These are phyloP conservation scores for Chironomus striatipennis DNA, from an alignment of 1,140 invertebrate genomes.

Conservation along the genomic window DNA sequence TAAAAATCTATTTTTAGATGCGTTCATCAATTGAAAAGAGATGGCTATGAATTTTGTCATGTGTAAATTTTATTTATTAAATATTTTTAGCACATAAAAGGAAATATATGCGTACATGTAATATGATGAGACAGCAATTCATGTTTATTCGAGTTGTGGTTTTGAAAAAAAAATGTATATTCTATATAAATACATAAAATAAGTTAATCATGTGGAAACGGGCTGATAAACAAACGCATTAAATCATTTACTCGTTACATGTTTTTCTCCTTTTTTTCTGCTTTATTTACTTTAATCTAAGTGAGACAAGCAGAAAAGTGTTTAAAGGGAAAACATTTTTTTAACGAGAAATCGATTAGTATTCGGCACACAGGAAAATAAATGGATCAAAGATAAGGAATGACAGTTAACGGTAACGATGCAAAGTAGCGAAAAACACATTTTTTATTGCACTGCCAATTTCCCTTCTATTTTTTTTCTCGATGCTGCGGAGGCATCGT, in stretches of 20 bases:
- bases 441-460: slow-evolving; percentile 9
- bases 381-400: slow-evolving; percentile 2
- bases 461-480: background rate
- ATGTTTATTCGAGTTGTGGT: slow-evolving; percentile 1
- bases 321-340: background rate
- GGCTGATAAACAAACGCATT: slow-evolving; percentile 7
- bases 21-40: background rate
- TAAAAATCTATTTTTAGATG: background rate
- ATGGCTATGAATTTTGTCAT: slow-evolving; percentile 5
- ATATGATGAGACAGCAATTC: background rate
- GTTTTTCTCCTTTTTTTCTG: no score
- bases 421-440: slow-evolving; percentile 7
- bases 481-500: background rate
- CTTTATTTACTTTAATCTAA: background rate
- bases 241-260: background rate
- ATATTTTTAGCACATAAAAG: slow-evolving; percentile 15
- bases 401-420: slow-evolving; percentile 1
- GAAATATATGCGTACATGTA: background rate
- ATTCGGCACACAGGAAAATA: background rate
- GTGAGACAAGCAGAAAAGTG: background rate
- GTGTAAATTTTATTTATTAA: slow-evolving; percentile 8
- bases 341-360: slow-evolving; percentile 8
- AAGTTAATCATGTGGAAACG: background rate
- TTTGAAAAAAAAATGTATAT: background rate
- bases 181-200: background rate